Base-by-base conservation (phyloP, 2,113 vertebrate genomes). In the Xiphophorus couchianus region DNA sequence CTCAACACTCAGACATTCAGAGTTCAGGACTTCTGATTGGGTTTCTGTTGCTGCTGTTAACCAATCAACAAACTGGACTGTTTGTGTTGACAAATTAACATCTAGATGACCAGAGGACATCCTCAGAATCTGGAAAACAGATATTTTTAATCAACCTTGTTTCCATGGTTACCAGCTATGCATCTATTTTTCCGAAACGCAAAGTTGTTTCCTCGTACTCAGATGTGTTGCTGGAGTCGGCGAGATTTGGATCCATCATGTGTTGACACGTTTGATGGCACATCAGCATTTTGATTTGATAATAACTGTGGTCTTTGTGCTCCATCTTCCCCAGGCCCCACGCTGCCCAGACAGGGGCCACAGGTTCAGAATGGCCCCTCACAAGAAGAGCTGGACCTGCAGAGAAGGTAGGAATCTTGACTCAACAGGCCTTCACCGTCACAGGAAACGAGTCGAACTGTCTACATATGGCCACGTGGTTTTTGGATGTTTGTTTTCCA, bases 351-450 rank as follows among this genome's bases (percentile, higher is more conserved):
- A 91, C 97, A 96, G 89, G 94, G 93, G 84, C 95, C 96, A 85
- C 96, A 97, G 94, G 95, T 98, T 84, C 97, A 98, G 72, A 99
- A 99, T 95, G 98, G 98, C 69, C 98, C 97, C 33, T 95, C 96
- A 10, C 95, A 95, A 86, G 98, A 99, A 86, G 98, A 99, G 83
- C 81, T 98, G 92, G 97, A 99, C 85, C 94, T 96, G 81, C 97
- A 98, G 87, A 96, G 96, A 94, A 96, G 97, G 98, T 98, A 95
- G 81, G 62, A 28, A 67, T 19, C 60, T 42, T 62, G n/a, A 9
- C 5, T 9, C 64, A 0, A 19, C 58, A 10, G 25, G 35, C 22
- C 33, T 10, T 35, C 35, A 60, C 1, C 8, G 2, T n/a, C 58
- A 60, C 9, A 13, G 5, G 4, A n/a, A 27, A 12, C 35, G 2